phyloP scores from a whole-genome alignment of 1,140 invertebrate species.

The Psix sp. region DNA sequence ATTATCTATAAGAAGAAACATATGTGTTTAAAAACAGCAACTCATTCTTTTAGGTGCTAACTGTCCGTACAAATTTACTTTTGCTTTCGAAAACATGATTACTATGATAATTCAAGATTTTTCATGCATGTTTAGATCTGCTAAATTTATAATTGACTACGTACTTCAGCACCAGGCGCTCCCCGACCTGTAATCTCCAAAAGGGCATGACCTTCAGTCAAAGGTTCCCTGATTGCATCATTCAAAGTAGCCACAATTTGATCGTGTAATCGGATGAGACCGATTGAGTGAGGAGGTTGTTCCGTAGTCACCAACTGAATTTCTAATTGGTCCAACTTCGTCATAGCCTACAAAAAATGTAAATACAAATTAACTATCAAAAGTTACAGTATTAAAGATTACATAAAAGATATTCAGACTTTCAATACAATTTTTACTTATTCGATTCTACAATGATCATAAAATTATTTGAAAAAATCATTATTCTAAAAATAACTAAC shows the following conservation, averaged over 20 bases:
- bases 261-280: constrained; percentile 82
- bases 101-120: not conserved
- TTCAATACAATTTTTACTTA: not conserved
- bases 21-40: too few species aligned
- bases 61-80: too few species aligned
- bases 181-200: constrained; percentile 83
- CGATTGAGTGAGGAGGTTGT: constrained; percentile 80
- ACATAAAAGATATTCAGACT: not conserved
- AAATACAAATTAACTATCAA: constrained; percentile 1
- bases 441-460: not conserved
- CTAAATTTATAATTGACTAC: constrained; percentile 28
- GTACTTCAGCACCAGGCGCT: constrained; percentile 81
- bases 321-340: constrained; percentile 87
- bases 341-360: constrained; percentile 79
- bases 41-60: too few species aligned
- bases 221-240: constrained; percentile 80
- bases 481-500: too few species aligned
- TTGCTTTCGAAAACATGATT: constrained; percentile 4
- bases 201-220: constrained; percentile 85
- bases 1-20: too few species aligned
- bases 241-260: constrained; percentile 81
- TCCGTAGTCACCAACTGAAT: constrained; percentile 84
- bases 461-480: not conserved
- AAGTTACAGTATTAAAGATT: not conserved
- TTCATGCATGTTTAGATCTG: not conserved